Conservation (phyloP, 2,797 vertebrate genomes). For the Rhinella marina region DNA sequence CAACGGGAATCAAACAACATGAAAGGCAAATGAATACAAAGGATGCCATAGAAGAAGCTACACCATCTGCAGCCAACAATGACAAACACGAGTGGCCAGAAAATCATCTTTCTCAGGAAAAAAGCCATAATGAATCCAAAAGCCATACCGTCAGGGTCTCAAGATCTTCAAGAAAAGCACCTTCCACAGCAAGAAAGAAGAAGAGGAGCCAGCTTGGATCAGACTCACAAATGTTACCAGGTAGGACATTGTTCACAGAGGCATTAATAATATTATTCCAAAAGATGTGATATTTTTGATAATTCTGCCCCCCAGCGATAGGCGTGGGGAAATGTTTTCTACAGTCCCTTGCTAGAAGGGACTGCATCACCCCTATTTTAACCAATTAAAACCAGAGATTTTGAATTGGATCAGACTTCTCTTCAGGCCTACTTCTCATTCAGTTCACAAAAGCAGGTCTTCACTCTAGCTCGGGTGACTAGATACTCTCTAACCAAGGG, state of each 20-base stretch:
- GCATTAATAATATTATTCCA: background rate
- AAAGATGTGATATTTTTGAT: background rate
- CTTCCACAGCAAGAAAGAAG: constrained; percentile 24
- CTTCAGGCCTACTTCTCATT: too few relatives aligned
- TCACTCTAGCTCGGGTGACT: too few relatives aligned
- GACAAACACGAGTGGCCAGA: background rate
- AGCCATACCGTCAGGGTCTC: background rate
- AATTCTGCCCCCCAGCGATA: too few relatives aligned
- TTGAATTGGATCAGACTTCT: too few relatives aligned
- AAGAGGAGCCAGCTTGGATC: background rate
- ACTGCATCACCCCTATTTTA: too few relatives aligned
- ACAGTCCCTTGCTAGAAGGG: too few relatives aligned
- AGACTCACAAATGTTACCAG: background rate
- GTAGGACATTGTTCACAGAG: constrained; percentile 27
- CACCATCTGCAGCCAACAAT: background rate
- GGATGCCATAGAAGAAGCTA: background rate
- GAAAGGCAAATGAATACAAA: constrained; percentile 13
- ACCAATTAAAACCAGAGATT: too few relatives aligned
- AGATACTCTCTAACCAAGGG: too few relatives aligned
- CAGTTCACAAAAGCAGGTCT: too few relatives aligned
- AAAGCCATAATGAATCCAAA: background rate
- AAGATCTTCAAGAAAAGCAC: background rate
- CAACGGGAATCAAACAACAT: constrained; percentile 8
- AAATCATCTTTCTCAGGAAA: background rate
- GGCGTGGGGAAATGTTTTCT: too few relatives aligned